Evolutionary conservation across 2,888 invertebrate species (phyloP).

Genomic region (Alsophila aescularia): DNA sequence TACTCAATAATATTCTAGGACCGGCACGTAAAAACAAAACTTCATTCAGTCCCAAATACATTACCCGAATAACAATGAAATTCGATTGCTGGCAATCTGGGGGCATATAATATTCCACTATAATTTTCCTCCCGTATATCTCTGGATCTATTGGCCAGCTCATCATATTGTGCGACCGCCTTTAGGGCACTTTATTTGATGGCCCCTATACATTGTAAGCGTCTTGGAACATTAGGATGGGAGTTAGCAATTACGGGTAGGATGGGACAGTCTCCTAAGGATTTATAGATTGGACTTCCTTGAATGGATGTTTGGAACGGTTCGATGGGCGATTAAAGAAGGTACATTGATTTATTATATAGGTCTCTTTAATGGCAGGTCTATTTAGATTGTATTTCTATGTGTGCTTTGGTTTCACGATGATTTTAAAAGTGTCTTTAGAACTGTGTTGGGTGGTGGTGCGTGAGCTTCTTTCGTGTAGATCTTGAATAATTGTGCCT

Average conservation of each 20-base stretch:
- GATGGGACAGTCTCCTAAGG: slow-evolving; percentile 5
- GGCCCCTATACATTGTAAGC: slow-evolving; percentile 24
- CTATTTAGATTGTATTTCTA: too few species aligned
- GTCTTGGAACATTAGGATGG: slow-evolving; percentile 19
- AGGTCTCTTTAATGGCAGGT: background rate
- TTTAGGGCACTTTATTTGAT: slow-evolving; percentile 57
- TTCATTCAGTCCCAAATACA: slow-evolving; percentile 11
- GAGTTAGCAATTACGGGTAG: slow-evolving; percentile 24
- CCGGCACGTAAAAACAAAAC: slow-evolving; percentile 9
- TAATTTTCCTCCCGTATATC: slow-evolving; percentile 23
- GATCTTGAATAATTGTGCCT: too few species aligned
- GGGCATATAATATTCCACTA: slow-evolving; percentile 14
- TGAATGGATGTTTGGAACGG: slow-evolving; percentile 8
- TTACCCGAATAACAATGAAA: slow-evolving; percentile 20
- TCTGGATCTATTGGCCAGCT: slow-evolving; percentile 23
- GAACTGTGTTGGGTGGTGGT: too few species aligned
- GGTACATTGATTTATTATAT: background rate
- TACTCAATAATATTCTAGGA: slow-evolving; percentile 4
- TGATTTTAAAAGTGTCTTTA: too few species aligned
- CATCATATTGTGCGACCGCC: slow-evolving; percentile 42
- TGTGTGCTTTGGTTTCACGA: too few species aligned
- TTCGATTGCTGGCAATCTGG: slow-evolving; percentile 11
- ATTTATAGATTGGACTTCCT: slow-evolving; percentile 13
- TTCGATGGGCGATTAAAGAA: slow-evolving; percentile 3
- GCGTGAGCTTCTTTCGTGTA: too few species aligned